Evolutionary conservation across 2,113 vertebrate genomes (phyloP), one percentile per base, ranked within the genome.

Genomic region (Bubo scandiacus): DNA sequence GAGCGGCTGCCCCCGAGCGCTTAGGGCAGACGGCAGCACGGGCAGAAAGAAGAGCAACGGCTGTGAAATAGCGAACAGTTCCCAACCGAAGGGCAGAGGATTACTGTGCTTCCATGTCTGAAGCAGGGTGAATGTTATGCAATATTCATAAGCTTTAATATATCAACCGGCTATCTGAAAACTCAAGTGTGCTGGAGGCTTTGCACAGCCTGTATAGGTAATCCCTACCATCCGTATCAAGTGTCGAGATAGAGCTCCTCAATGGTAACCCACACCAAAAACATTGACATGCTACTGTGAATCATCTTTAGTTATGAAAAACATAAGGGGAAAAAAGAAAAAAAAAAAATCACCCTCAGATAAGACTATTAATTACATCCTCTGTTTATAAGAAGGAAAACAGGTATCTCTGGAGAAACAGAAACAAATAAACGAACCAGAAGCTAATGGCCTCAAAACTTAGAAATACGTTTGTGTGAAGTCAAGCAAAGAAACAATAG

Each of bases 141-240:
- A 54, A 10, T 79, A 78, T 94, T 94, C 73, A 89, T 81, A 82
- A 92, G 51, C 40, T 75, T 49, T 88, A 78, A 81, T 85, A 11
- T 10, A 78, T 79, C 80, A 80, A 4, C 8, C 55, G 11, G 49
- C 38, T 74, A 12, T 47, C 20, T 63, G 85, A 92, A 95, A 93
- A 59, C 83, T 88, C 40, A 16, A 6, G 51, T 16, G 1, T 4
- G 30, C 75, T 23, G 36, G 54, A 80, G 88, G 67, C 65, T 82
- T 78, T 88, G 58, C 79, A 10, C 29, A 75, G 81, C 45, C 81
- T 40, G 51, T 38, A 7, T 25, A 9, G 2, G 30, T 71, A 83
- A 92, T 85, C 36, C 83, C n/a, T 4, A 4, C 17, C 12, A 4
- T n/a, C 19, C 34, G 0, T 22, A 13, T 29, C 62, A 52, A 67